A percentile compares a stretch with the other conserved stretches of the same genome.
Evolutionary conservation across 2,113 vertebrate species (phyloP).

Genomic region (Pseudorhombus dupliciocellatus): DNA sequence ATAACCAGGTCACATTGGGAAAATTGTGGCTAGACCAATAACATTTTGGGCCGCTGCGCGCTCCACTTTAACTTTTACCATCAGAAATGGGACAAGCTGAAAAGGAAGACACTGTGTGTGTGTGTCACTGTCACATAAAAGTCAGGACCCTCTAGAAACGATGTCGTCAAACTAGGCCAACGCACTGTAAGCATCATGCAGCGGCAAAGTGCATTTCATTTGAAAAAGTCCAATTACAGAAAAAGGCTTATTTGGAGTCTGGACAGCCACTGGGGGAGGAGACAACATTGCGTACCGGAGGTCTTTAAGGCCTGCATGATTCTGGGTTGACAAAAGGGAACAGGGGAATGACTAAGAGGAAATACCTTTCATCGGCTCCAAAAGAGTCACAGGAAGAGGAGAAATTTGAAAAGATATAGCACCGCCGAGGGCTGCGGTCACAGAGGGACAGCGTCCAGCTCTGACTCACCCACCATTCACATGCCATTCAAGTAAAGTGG

Average conservation of each 20-base stretch:
- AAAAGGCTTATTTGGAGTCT: constrained; percentile 43
- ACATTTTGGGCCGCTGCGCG: constrained; percentile 6
- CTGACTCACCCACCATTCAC: constrained; percentile 54
- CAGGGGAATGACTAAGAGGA: constrained; percentile 75
- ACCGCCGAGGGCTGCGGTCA: constrained; percentile 28
- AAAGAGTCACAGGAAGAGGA: constrained; percentile 64
- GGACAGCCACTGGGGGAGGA: constrained; percentile 2
- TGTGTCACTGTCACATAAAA: constrained; percentile 9
- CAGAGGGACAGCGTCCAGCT: constrained; percentile 24
- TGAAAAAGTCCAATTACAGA: constrained; percentile 52
- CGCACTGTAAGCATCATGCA: constrained; percentile 45
- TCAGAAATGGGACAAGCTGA: constrained; percentile 54
- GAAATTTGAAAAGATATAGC: constrained; percentile 51
- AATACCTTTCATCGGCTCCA: constrained; percentile 73
- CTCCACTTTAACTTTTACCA: constrained; percentile 46
- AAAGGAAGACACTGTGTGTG: constrained; percentile 15
- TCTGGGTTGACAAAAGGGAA: constrained; percentile 48
- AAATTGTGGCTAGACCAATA: neutral
- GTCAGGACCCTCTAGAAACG: constrained; percentile 38
- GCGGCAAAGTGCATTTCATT: constrained; percentile 39
- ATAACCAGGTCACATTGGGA: constrained; percentile 1
- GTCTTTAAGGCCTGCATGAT: constrained; percentile 36
- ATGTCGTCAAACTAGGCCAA: constrained; percentile 57
- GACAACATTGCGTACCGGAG: constrained; percentile 48
- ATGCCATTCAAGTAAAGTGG: constrained; percentile 41